Base-by-base conservation (phyloP, 1,140 invertebrate genomes). In the Drosophila albomicans region DNA sequence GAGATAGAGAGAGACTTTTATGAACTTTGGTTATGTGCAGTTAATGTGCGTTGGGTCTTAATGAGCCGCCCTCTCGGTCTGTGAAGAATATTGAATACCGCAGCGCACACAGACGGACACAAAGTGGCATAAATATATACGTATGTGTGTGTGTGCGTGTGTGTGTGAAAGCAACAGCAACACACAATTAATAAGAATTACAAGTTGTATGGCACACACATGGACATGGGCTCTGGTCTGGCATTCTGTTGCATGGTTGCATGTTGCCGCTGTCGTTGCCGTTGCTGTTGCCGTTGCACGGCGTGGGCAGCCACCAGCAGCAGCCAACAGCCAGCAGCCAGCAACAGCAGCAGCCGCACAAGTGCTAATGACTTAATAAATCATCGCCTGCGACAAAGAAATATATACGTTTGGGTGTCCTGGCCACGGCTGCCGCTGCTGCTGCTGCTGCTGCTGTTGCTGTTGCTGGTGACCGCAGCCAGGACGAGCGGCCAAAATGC, bases 121-220 rank as follows among this genome's bases (percentile, higher is more conserved):
- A 45, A 59, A 45, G 16, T 41, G 25, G 52, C 45, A 62, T 62
- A 62, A 48, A 62, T 48, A 62, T 61, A 25, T 32, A 32, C 7
- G 30, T 32, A 61, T 62, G 45, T 25, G 20, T 25, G 20, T 25
- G 20, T 4, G 20, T 20, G 20, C 3, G 20, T 25, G 20, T 25
- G 20, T 25, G 20, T 25, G 20, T 32, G 58, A 62, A 20, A 67
- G 41, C 77, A 78, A 32, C 69, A 87, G 32, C 79, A 78, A 64
- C 74, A 87, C 78, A 89, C 85, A 90, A 91, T 91, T 91, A 91
- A 91, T 91, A 91, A 91, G 90, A 91, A 91, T 91, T 91, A 91
- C 90, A 91, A 91, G 90, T 88, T 82, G 81, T 88, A 81, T 74
- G 77, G 43, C n/a, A n/a, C 61, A 78, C 57, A 64, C 38, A 66